Evolutionary conservation across 2,888 invertebrate species (phyloP), one percentile per base, ranked within the genome.

Genomic region (Acleris laterana): DNA sequence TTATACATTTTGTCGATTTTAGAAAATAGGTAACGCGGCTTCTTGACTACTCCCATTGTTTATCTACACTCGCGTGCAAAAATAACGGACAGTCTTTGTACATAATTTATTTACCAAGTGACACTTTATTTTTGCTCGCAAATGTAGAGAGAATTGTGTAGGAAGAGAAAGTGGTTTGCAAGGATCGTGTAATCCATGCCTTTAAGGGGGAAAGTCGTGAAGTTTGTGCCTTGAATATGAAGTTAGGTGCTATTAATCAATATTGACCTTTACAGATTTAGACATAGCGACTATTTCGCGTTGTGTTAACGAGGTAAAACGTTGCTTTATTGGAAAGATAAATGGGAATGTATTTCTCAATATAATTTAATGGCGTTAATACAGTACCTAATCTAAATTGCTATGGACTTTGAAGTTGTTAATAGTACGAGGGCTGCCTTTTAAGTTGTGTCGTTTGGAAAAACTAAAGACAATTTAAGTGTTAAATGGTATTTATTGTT

Each of bases 81-180:
- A 38, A 38, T 13, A 38, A 38, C 13, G 13, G 13, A 13, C 11
- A 1, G 13, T 38, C 13, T 38, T 13, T 13, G 13, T 38, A 13
- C 13, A 13, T 13, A 3, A 13, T 38, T 38, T 46, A 46, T 16
- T 46, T 17, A 7, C n/a, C 1, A 46, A 46, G 46, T 17, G 17
- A 17, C 46, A 7, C 17, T 17, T 46, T 46, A 17, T 46, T 46
- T 46, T 46, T n/a, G 46, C 46, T 7, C 38, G 13, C 38, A 9
- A 38, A 13, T 38, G 38, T 38, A 38, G 38, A 13, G 13, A 38
- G 38, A 38, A 38, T 38, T 38, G 38, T 38, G 32, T 32, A 50
- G 59, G 28, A 46, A 66, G 61, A 42, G 65, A 66, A 66, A 66
- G 65, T 57, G 55, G 64, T 65, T 65, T 19, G 51, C 51, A 51